A percentile compares a stretch with the other conserved stretches of the same genome.
Conservation (phyloP, 2,888 invertebrate species). For the Lycia hirtaria region DNA sequence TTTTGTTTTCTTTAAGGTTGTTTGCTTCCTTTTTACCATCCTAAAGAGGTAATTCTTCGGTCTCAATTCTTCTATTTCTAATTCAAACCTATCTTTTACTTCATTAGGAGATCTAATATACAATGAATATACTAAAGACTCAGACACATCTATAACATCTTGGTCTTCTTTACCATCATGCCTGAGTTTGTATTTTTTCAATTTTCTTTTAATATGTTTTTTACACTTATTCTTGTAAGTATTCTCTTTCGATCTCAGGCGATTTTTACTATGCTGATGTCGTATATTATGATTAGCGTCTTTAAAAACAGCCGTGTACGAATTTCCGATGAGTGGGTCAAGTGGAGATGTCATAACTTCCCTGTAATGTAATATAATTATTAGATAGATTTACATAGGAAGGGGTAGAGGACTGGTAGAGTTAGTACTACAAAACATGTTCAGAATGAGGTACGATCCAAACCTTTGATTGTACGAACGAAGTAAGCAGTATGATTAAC, state of each 20-base stretch:
- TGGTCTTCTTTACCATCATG: conserved; percentile 75
- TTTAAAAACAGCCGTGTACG: conserved; percentile 31
- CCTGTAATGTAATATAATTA: conserved; percentile 53
- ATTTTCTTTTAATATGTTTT: conserved; percentile 65
- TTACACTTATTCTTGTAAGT: conserved; percentile 61
- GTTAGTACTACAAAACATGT: too few species aligned
- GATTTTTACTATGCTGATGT: conserved; percentile 46
- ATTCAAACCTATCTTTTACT: conserved; percentile 34
- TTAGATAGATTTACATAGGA: background rate
- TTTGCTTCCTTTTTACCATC: conserved; percentile 67
- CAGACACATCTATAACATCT: conserved; percentile 74
- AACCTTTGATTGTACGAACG: too few species aligned
- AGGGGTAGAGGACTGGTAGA: too few species aligned
- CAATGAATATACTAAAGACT: conserved; percentile 59
- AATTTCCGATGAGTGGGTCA: conserved; percentile 45
- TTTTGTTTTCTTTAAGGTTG: conserved; percentile 36
- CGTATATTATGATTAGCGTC: conserved; percentile 37
- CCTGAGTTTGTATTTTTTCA: conserved; percentile 74
- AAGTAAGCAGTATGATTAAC: too few species aligned
- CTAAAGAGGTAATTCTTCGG: conserved; percentile 70
- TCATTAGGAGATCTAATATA: conserved; percentile 66
- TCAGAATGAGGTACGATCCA: too few species aligned
- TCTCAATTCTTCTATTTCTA: conserved; percentile 47
- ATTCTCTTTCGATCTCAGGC: conserved; percentile 61
- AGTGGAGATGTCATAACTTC: conserved; percentile 71